phyloP scores from a whole-genome alignment of 1,140 invertebrate genomes.

The Pogonus chalceus region DNA sequence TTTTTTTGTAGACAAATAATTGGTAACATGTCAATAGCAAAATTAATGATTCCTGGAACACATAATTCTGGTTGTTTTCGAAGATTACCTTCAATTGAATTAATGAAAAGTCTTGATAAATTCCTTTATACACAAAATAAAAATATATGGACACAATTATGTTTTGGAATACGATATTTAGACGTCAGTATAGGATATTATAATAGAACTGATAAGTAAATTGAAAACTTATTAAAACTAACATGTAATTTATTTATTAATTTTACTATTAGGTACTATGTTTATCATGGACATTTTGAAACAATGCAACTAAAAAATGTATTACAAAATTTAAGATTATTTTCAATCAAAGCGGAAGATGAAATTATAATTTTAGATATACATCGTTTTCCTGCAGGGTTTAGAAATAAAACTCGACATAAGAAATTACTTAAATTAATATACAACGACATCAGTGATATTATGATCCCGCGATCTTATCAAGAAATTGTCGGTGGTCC shows the following conservation, averaged over 20 bases:
- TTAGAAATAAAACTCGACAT: slow-evolving; percentile 46
- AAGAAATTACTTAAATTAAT: slow-evolving; percentile 46
- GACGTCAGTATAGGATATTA: slow-evolving; percentile 62
- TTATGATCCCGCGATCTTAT: slow-evolving; percentile 40
- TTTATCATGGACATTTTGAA: slow-evolving; percentile 59
- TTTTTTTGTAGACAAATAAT: slow-evolving; percentile 16
- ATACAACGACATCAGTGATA: slow-evolving; percentile 47
- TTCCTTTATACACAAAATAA: slow-evolving; percentile 59
- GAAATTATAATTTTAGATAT: slow-evolving; percentile 63
- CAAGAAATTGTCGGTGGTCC: slow-evolving; percentile 39
- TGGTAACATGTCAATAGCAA: slow-evolving; percentile 39
- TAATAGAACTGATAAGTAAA: slow-evolving; percentile 12
- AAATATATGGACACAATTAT: slow-evolving; percentile 65
- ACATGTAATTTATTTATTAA: not conserved
- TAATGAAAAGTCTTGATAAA: slow-evolving; percentile 34
- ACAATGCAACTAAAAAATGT: slow-evolving; percentile 52
- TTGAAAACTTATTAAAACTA: slow-evolving; percentile 3
- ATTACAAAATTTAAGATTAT: slow-evolving; percentile 50
- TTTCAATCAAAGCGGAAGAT: slow-evolving; percentile 47
- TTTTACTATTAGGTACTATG: slow-evolving; percentile 45
- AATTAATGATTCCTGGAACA: slow-evolving; percentile 55
- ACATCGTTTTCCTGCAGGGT: slow-evolving; percentile 59
- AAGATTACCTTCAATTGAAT: slow-evolving; percentile 31
- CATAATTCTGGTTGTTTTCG: slow-evolving; percentile 57
- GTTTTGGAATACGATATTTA: slow-evolving; percentile 70